Percentiles rank a stretch among this genome's conserved stretches.
These are phyloP conservation scores for Parapristionchus giblindavisi DNA, from an alignment of 2,888 invertebrate genomes.

Conservation along the genomic window DNA sequence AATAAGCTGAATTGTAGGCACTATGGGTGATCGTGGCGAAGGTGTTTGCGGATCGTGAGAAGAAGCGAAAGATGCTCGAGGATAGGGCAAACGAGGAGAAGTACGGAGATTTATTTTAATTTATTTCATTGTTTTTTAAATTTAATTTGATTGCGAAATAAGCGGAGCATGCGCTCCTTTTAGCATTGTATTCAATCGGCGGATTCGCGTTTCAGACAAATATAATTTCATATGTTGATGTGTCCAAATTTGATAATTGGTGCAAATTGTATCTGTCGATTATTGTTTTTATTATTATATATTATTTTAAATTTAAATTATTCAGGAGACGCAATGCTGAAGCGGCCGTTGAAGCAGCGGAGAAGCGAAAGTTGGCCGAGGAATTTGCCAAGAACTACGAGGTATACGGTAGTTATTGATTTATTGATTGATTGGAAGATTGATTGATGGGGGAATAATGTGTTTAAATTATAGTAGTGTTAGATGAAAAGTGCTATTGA, in stretches of 20 bases:
- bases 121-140: not conserved
- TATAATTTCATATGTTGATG: no score
- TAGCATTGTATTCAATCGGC: no score
- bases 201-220: no score
- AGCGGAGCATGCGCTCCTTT: no score
- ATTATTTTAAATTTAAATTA: no score
- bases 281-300: no score
- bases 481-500: not conserved
- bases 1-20: conserved; percentile 79
- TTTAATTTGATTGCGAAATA: not conserved
- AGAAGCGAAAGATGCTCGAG: conserved; percentile 85
- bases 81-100: conserved; percentile 88
- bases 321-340: conserved; percentile 81
- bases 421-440: no score
- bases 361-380: conserved; percentile 86
- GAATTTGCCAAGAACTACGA: conserved; percentile 99
- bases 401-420: no score
- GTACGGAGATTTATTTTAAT: conserved; percentile 53
- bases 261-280: no score
- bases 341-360: conserved; percentile 90
- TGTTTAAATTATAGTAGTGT: not conserved
- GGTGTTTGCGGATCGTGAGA: conserved; percentile 88
- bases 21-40: conserved; percentile 99
- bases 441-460: not conserved
- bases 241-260: no score